A percentile compares a stretch with the other conserved stretches of the same genome.
Conservation (phyloP, 2,113 vertebrate genomes). For the Verasper variegatus region DNA sequence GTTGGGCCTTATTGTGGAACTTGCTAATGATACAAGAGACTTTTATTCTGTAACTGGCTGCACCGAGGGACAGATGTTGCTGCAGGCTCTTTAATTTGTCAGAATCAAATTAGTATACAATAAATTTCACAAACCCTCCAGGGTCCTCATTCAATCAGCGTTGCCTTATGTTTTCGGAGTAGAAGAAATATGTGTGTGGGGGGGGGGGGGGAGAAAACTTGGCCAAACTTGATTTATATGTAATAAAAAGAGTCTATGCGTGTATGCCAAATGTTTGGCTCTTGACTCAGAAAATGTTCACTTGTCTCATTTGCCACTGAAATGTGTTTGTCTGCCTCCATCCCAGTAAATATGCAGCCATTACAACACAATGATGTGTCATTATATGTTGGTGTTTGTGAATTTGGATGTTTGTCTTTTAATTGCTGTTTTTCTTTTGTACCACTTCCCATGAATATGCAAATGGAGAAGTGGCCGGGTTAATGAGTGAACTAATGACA, state of each 20-base stretch:
- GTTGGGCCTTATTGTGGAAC: constrained; percentile 36
- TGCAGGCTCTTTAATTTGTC: constrained; percentile 65
- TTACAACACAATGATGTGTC: not conserved
- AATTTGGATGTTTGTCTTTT: not conserved
- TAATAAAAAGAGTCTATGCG: constrained; percentile 1
- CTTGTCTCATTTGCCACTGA: constrained; percentile 30
- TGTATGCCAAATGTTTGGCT: constrained; percentile 35
- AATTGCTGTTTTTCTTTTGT: constrained; percentile 8
- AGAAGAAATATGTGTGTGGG: constrained; percentile 33
- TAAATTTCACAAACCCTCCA: constrained; percentile 56
- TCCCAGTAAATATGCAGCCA: not conserved
- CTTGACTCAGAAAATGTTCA: constrained; percentile 16
- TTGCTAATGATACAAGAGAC: constrained; percentile 54
- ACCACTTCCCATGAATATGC: constrained; percentile 20
- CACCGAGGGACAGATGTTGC: constrained; percentile 66
- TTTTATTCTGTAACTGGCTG: constrained; percentile 45
- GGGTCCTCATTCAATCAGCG: constrained; percentile 55
- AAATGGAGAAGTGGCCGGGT: not conserved
- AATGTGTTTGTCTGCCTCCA: constrained; percentile 29
- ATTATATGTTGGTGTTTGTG: not conserved
- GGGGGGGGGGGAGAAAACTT: constrained; percentile 2
- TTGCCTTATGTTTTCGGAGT: constrained; percentile 57
- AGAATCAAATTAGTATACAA: constrained; percentile 67
- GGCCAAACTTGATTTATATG: constrained; percentile 42
- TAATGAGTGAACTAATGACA: not conserved